Conservation (phyloP, 1,140 invertebrate genomes). For the Steinernema feltiae region DNA sequence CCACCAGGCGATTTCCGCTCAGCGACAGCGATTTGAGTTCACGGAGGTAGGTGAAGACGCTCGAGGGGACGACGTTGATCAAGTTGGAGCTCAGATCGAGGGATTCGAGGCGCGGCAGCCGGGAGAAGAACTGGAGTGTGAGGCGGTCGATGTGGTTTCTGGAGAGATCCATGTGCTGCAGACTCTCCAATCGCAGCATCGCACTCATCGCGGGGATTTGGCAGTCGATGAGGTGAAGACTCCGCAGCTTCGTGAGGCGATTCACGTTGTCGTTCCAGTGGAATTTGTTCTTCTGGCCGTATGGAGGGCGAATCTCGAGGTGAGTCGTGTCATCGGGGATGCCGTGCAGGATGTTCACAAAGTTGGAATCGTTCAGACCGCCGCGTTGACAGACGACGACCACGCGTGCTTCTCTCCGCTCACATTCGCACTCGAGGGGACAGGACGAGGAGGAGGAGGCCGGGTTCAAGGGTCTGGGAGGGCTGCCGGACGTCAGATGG, state of each 20-base stretch:
- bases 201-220: not conserved
- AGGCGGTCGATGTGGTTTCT: not conserved
- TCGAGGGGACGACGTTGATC: not conserved
- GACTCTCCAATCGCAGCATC: not conserved
- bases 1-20: not conserved
- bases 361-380: not conserved
- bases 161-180: not conserved
- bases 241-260: not conserved
- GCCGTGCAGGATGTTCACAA: not conserved
- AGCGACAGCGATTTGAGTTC: not conserved
- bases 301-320: constrained; percentile 2
- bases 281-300: not conserved
- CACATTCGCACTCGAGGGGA: constrained; percentile 6
- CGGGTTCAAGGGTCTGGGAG: not conserved
- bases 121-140: not conserved
- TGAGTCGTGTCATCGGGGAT: not conserved
- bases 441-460: not conserved
- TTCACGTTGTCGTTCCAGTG: constrained; percentile 11
- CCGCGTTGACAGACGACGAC: not conserved
- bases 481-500: not conserved
- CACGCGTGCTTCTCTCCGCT: not conserved
- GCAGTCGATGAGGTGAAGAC: constrained; percentile 4
- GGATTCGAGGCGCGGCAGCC: not conserved
- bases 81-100: not conserved
- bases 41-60: not conserved